These are phyloP conservation scores for Drosophila tani DNA, from an alignment of 1,140 invertebrate species.

Conservation along the genomic window DNA sequence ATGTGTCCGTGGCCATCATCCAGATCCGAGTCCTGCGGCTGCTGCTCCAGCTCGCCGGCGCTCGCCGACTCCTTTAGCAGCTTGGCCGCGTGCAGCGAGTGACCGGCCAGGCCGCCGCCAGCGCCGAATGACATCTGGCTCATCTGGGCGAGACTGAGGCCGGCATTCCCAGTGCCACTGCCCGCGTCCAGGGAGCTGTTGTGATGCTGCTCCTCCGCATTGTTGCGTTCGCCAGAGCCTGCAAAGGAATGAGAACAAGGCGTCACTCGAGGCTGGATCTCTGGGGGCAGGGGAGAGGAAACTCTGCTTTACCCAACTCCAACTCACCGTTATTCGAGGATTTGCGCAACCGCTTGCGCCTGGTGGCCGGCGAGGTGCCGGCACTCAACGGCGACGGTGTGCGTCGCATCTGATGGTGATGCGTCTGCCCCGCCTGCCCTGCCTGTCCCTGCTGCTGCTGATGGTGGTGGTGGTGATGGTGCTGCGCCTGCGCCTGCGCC, in stretches of 20 bases:
- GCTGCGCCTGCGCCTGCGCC: slow-evolving; percentile 72
- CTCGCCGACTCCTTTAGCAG: slow-evolving; percentile 77
- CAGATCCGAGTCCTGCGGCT: slow-evolving; percentile 82
- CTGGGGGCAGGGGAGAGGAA: not conserved
- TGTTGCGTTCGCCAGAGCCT: slow-evolving; percentile 87
- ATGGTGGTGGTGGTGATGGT: slow-evolving; percentile 71
- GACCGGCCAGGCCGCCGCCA: slow-evolving; percentile 58
- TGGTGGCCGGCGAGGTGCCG: slow-evolving; percentile 81
- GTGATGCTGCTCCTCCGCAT: slow-evolving; percentile 86
- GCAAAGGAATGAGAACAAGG: not conserved
- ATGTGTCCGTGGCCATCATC: slow-evolving; percentile 79
- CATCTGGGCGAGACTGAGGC: slow-evolving; percentile 82
- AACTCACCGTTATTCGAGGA: slow-evolving; percentile 87
- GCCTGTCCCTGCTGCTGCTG: slow-evolving; percentile 66
- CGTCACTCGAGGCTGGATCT: not conserved
- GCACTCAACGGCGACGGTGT: slow-evolving; percentile 80
- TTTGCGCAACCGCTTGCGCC: slow-evolving; percentile 89
- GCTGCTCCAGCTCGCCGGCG: slow-evolving; percentile 73
- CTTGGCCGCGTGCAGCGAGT: slow-evolving; percentile 78
- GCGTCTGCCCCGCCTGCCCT: slow-evolving; percentile 71
- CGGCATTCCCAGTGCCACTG: slow-evolving; percentile 61
- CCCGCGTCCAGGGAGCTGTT: slow-evolving; percentile 75
- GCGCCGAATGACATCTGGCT: slow-evolving; percentile 80
- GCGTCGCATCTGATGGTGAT: slow-evolving; percentile 80
- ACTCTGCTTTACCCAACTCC: slow-evolving; percentile 68